phyloP scores from a whole-genome alignment of 1,140 invertebrate genomes.

The Trinorchestia longiramus region DNA sequence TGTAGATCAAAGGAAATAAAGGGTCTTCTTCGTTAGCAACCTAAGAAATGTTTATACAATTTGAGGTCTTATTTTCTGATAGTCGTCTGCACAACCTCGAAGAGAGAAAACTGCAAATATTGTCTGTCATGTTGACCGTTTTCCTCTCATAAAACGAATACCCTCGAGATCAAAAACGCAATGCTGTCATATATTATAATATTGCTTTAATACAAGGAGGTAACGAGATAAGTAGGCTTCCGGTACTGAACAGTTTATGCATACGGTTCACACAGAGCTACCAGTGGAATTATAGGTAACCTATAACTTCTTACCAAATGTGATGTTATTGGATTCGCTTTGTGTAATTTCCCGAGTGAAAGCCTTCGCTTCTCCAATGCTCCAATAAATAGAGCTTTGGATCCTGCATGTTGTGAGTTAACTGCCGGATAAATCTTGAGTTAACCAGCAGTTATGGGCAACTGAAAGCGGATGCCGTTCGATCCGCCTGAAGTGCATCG shows the following conservation, averaged over 20 bases:
- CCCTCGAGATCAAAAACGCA: no score
- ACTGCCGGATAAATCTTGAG: conserved; percentile 27
- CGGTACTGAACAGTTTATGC: not conserved
- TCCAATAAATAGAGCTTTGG: conserved; percentile 44
- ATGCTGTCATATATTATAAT: not conserved
- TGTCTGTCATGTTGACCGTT: not conserved
- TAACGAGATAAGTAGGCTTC: not conserved
- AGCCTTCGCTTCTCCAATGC: conserved; percentile 40
- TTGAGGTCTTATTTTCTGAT: not conserved
- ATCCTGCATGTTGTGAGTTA: conserved; percentile 50
- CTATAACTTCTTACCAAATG: conserved; percentile 50
- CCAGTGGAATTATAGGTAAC: conserved; percentile 27
- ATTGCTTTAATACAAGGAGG: not conserved
- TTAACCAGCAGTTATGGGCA: conserved; percentile 48
- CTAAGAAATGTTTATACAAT: no score
- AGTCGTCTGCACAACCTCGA: not conserved
- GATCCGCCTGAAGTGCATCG: conserved; percentile 26
- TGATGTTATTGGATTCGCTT: conserved; percentile 46
- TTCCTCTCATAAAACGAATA: not conserved
- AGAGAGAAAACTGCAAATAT: not conserved
- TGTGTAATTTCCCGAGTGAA: conserved; percentile 19
- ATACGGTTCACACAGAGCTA: not conserved
- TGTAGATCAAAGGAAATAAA: no score
- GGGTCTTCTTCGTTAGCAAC: no score
- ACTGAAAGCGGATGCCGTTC: conserved; percentile 43